These are phyloP conservation scores for Columbina picui DNA, from an alignment of 2,113 vertebrate species.

Conservation along the genomic window DNA sequence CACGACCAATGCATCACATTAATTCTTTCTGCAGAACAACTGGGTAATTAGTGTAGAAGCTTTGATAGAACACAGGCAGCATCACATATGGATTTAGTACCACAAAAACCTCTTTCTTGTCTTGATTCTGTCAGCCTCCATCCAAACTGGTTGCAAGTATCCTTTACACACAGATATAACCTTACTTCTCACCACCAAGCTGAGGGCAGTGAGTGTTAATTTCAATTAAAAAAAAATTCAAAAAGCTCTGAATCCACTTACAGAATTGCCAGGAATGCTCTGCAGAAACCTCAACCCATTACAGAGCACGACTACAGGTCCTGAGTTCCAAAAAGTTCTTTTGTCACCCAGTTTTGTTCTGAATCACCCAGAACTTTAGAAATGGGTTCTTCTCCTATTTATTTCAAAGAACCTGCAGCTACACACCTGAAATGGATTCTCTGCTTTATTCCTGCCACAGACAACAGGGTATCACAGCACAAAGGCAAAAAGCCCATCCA, in stretches of 20 bases:
- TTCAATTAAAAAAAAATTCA: too few relatives aligned
- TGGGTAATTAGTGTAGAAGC: neutral
- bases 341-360: neutral
- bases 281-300: neutral
- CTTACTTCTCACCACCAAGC: neutral
- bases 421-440: neutral
- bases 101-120: neutral
- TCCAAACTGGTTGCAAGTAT: neutral
- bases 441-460: neutral
- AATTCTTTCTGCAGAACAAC: neutral
- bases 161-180: neutral
- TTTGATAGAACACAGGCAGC: neutral
- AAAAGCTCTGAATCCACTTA: neutral
- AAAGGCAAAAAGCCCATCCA: neutral
- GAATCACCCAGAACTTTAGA: neutral
- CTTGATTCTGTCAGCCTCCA: neutral
- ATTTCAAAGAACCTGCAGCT: conserved; percentile 6
- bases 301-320: neutral
- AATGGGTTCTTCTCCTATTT: neutral
- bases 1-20: neutral
- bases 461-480: neutral
- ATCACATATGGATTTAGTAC: neutral
- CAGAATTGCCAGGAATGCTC: neutral
- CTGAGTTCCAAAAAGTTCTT: neutral
- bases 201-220: neutral